Percentiles rank a stretch among this genome's conserved stretches.
phyloP scores from a whole-genome alignment of 2,888 invertebrate genomes.

The Trachelus tabidus region DNA sequence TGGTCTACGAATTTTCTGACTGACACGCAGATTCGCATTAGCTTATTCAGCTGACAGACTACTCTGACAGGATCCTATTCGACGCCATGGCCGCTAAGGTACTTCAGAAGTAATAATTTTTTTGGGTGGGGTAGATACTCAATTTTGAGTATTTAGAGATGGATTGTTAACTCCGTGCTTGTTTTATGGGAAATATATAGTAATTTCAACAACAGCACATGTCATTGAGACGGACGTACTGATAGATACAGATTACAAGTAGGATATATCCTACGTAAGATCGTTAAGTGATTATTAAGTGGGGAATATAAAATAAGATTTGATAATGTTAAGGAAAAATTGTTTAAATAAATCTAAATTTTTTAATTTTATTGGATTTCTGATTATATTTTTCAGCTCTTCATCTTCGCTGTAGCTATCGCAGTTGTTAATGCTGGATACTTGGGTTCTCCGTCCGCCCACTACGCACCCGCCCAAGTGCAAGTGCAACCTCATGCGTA shows the following conservation, averaged over 20 bases:
- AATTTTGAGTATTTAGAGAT: not conserved
- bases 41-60: not conserved
- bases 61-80: not conserved
- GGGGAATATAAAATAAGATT: not conserved
- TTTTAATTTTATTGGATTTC: not conserved
- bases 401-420: not conserved
- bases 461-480: not conserved
- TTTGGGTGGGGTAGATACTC: not conserved
- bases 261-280: not conserved
- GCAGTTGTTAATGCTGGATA: not conserved
- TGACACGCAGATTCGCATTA: not conserved
- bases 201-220: no score
- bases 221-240: not conserved
- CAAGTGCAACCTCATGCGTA: not conserved
- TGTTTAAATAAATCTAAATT: not conserved
- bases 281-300: not conserved
- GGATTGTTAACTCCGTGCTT: not conserved
- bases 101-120: not conserved
- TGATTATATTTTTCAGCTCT: not conserved
- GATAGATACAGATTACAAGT: not conserved
- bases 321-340: not conserved
- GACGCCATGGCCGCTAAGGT: constrained; percentile 1
- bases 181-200: no score
- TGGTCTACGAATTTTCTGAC: constrained; percentile 6
- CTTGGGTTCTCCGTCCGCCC: not conserved